Percentiles rank a stretch among this genome's conserved stretches.
phyloP scores from a whole-genome alignment of 2,797 vertebrate species.

The Gymnopithys bicolor region DNA sequence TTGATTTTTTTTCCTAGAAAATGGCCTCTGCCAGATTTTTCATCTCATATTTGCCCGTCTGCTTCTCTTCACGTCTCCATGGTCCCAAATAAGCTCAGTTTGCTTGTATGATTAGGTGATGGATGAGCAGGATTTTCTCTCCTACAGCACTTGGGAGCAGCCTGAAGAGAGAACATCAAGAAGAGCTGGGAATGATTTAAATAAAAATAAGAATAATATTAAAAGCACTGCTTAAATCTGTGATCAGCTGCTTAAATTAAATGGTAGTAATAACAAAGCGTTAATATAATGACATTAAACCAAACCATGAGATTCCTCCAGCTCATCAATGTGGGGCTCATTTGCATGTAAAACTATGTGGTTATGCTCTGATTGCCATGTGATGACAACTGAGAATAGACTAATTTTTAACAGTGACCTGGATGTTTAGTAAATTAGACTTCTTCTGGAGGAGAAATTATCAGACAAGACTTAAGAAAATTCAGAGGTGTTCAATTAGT shows the following conservation, averaged over 20 bases:
- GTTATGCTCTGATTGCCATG: slow-evolving; percentile 45
- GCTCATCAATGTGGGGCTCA: neutral
- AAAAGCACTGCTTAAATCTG: neutral
- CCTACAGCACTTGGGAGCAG: neutral
- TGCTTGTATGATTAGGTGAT: neutral
- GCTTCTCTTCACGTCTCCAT: neutral
- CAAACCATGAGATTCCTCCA: slow-evolving; percentile 1
- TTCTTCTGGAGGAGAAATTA: slow-evolving; percentile 24
- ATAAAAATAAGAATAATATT: neutral
- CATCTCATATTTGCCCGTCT: neutral
- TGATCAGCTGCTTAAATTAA: slow-evolving; percentile 47
- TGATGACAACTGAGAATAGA: slow-evolving; percentile 33
- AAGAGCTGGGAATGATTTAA: neutral
- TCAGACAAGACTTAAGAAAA: neutral
- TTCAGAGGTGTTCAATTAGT: neutral
- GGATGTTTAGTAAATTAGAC: slow-evolving; percentile 36
- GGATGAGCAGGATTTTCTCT: neutral
- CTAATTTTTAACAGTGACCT: slow-evolving; percentile 30
- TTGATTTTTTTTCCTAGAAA: neutral
- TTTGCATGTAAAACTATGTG: slow-evolving; percentile 5
- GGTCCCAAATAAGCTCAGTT: neutral
- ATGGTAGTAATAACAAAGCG: neutral
- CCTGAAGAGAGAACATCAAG: neutral
- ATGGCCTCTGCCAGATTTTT: neutral
- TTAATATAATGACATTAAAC: slow-evolving; percentile 31